phyloP scores from a whole-genome alignment of 2,888 invertebrate genomes.

The Leptopilina drosophilae region DNA sequence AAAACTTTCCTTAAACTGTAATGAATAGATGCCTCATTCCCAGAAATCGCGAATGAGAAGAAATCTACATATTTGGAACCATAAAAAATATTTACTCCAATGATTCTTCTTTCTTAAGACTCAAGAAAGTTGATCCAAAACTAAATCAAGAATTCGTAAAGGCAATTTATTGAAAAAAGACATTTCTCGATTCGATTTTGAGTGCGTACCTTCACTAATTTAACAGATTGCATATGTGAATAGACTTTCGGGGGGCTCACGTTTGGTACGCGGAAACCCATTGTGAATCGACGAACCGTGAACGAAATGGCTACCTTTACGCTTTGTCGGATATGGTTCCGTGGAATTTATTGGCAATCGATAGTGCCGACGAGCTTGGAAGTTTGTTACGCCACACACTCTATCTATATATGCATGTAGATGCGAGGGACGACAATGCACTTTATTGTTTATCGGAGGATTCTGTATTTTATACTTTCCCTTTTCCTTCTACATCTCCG shows the following conservation, averaged over 20 bases:
- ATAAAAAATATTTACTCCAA: no score
- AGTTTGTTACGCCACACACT: slow-evolving; percentile 13
- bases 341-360: slow-evolving; percentile 71
- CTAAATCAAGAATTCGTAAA: not conserved
- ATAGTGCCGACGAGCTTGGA: slow-evolving; percentile 49
- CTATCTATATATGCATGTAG: slow-evolving; percentile 3
- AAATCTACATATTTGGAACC: no score
- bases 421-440: slow-evolving; percentile 18
- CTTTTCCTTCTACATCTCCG: not conserved
- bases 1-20: no score
- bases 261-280: slow-evolving; percentile 66
- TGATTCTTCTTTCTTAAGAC: no score
- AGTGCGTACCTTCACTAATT: slow-evolving; percentile 15
- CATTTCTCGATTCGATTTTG: not conserved
- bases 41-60: no score
- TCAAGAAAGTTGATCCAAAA: no score
- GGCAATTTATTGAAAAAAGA: not conserved
- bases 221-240: slow-evolving; percentile 20
- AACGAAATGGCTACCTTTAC: slow-evolving; percentile 69
- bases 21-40: no score
- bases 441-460: slow-evolving; percentile 20
- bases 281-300: slow-evolving; percentile 66
- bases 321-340: slow-evolving; percentile 63
- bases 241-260: slow-evolving; percentile 30
- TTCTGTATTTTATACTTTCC: slow-evolving; percentile 21